Evolutionary conservation across 2,797 vertebrate genomes (phyloP), one percentile per base, ranked within the genome.

Genomic region (Acropternis orthonyx): DNA sequence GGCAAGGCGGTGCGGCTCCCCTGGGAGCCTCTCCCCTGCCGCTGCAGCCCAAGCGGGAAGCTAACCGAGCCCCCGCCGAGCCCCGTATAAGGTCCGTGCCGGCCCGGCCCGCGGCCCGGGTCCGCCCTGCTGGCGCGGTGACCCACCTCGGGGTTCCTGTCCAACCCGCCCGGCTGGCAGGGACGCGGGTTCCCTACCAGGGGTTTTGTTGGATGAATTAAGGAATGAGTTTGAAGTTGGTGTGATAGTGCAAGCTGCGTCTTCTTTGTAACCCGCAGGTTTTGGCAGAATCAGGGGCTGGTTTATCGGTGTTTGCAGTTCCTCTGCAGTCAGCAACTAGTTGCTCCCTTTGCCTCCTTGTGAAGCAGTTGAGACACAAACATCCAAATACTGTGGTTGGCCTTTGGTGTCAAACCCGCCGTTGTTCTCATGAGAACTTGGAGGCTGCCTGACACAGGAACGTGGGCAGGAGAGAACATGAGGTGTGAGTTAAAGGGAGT

Each of bases 401-500:
- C 43, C 63, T 93, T 62, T 73, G 28, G 73, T 84, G 72, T 76
- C 68, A 56, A 26, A 39, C 27, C 10, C 41, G 14, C 89, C 7
- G 27, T 19, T 49, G 36, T 95, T 95, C 92, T 95, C 85, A 8
- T 91, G 94, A 78, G 90, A 92, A 85, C 59, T 56, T 61, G 81
- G 75, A 81, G 59, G 67, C 54, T 2, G 9, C 69, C 56, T 62
- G 80, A 18, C 58, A 27, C 10, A 56, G 41, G 46, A 51, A 72
- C 44, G 41, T 85, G 91, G 91, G 81, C 87, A 93, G 81, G 46
- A 52, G 46, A 22, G 62, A 82, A 9, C 34, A 3, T 12, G 13
- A 91, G 39, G 84, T 10, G 26, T 55, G 78, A 66, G 91, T 66
- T 91, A 48, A 92, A 93, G 84, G 71, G 55, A 92, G 52, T 36